Evolutionary conservation across 2,797 vertebrate species (phyloP), one percentile per base, ranked within the genome.

Genomic region (Sebastes nivosus): DNA sequence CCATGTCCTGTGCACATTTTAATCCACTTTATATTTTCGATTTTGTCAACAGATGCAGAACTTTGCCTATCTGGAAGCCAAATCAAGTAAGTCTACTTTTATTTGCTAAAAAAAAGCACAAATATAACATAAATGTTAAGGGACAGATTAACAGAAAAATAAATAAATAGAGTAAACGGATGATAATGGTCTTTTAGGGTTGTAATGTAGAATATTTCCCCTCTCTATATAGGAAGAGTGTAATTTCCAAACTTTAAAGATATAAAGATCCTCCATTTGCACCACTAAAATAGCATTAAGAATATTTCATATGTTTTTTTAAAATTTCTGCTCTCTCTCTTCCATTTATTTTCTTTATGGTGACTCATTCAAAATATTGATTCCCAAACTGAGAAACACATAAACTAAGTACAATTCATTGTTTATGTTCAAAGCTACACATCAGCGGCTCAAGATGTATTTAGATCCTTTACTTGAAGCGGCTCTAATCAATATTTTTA

Each of bases 41-140:
- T 70, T 72, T 25, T 70, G 1, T 67, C 61, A 71, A 87, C 90
- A 94, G 93, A 86, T 79, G 84, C 30, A 91, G 30, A 91, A 92
- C 6, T 87, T 91, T 75, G 78, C 46, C 12, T 89, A 79, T 32
- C 18, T 95, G 74, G 1, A 29, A 7, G 20, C 77, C 18, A 6
- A 0, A 0, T 11, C 8, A 69, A 65, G 94, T 95, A 89, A 95
- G 93, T 93, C 0, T 4, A 5, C 5, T 63, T 73, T 2, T 22
- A 34, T 42, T 60, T 79, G 2, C 13, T 77, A 8, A 50, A 75
- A 50, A 52, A n/a, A 20, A 20, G 8, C 50, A 52, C 8, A 16
- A 4, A 30, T 5, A 7, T 13, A 3, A 36, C 5, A 9, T 5
- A 24, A 32, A 22, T 68, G n/a, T 34, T 50, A 14, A 8, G 8